Evolutionary conservation across 2,888 invertebrate genomes (phyloP).

Genomic region (Pherbina coryleti): DNA sequence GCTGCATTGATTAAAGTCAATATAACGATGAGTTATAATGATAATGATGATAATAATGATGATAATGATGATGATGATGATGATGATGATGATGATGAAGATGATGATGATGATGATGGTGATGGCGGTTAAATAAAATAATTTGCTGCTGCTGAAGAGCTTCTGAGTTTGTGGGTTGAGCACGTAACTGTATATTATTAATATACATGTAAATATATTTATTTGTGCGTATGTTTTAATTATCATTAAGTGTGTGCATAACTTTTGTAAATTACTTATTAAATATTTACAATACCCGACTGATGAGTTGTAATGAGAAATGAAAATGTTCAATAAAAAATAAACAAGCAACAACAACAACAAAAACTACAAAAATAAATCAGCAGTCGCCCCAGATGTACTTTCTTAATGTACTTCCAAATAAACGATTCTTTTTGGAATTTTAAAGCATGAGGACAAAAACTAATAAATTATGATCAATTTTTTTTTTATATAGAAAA

Average conservation of each 20-base stretch:
- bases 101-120: too few species aligned
- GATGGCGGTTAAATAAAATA: too few species aligned
- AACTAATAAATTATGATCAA: too few species aligned
- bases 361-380: not conserved
- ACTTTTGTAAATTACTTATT: conserved; percentile 18
- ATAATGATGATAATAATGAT: too few species aligned
- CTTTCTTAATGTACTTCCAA: not conserved
- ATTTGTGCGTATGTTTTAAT: not conserved
- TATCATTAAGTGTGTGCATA: conserved; percentile 13
- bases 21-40: not conserved
- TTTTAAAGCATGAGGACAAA: too few species aligned
- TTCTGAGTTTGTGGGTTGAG: not conserved
- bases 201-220: not conserved
- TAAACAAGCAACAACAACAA: not conserved
- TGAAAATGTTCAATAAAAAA: not conserved
- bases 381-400: not conserved
- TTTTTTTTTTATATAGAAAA: too few species aligned
- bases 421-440: too few species aligned
- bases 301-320: too few species aligned
- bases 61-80: too few species aligned
- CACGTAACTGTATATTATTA: too few species aligned
- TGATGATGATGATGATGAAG: too few species aligned
- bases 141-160: not conserved
- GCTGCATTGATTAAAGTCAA: conserved; percentile 11
- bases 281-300: not conserved